Evolutionary conservation across 2,113 vertebrate species (phyloP), one percentile per base, ranked within the genome.

Genomic region (Ptychochromis oligacanthus): DNA sequence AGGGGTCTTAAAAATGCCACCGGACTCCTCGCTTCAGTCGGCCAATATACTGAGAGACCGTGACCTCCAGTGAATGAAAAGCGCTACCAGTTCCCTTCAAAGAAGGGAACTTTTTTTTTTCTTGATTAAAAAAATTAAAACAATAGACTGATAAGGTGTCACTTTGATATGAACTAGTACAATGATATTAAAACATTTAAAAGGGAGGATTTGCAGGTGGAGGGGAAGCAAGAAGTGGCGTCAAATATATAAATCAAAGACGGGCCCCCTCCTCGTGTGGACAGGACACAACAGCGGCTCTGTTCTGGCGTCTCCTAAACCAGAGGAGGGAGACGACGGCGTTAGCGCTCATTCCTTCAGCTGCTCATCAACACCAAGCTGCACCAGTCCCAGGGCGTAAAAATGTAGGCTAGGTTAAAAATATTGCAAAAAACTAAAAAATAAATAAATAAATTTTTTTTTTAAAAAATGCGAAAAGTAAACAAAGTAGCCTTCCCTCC

Each of bases 211-310:
- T 82, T 85, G 43, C n/a, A 74, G 40, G 77, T 59, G 14, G 46
- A 24, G 58, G 17, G 34, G 18, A 18, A 36, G 31, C 80, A 82
- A 49, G 20, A 60, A 82, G 55, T 46, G 57, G 79, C 55, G 46
- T 80, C 36, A 87, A 83, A 80, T 81, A 60, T 65, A 26, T 10
- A 36, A 55, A 67, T 91, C 75, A 90, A 77, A 85, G 75, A 57
- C 79, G 58, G 82, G 61, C 77, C 88, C 87, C 88, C 81, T 91
- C 90, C 86, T 88, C 91, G 83, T 88, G 82, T 67, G 82, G 85
- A 90, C 80, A 76, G 83, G 82, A 83, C 88, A 81, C 67, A 85
- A 54, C 79, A 79, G 70, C 72, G 64, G 82, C 9, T 88, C 86
- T 82, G 82, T 64, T 64, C 84, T 81, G 80, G 88, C 43, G 75